phyloP scores from a whole-genome alignment of 2,113 vertebrate genomes.

The Otolemur garnettii region DNA sequence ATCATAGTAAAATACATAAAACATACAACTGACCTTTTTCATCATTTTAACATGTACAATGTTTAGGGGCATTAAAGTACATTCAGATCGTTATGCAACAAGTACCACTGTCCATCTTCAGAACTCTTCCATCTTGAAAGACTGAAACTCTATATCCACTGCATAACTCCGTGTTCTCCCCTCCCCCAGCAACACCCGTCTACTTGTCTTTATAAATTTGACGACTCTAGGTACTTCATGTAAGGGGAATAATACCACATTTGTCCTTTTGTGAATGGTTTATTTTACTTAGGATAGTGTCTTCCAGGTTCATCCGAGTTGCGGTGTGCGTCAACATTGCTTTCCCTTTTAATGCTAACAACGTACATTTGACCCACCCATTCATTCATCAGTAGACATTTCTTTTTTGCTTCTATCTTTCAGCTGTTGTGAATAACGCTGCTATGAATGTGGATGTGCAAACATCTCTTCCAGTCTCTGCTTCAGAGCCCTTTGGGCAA shows the following conservation, averaged over 20 bases:
- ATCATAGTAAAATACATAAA: not conserved
- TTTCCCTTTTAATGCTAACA: not conserved
- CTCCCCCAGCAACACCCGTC: not conserved
- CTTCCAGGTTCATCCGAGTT: not conserved
- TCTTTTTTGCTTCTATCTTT: not conserved
- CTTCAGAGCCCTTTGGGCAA: not conserved
- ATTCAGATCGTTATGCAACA: not conserved
- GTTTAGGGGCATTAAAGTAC: not conserved
- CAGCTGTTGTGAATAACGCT: not conserved
- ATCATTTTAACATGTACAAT: not conserved
- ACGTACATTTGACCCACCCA: not conserved
- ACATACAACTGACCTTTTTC: not conserved
- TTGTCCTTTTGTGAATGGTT: constrained; percentile 2
- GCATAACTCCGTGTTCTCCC: accelerated
- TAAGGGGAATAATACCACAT: not conserved
- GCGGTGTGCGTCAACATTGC: not conserved
- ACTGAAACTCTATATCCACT: not conserved
- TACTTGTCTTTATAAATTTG: not conserved
- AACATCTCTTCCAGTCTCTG: not conserved
- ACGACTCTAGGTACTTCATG: not conserved
- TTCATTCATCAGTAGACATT: not conserved
- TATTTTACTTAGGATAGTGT: not conserved
- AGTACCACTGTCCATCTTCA: not conserved
- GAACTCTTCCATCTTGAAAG: not conserved
- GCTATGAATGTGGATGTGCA: not conserved